phyloP scores from a whole-genome alignment of 2,113 vertebrate genomes.

The Mystacornis crossleyi region DNA sequence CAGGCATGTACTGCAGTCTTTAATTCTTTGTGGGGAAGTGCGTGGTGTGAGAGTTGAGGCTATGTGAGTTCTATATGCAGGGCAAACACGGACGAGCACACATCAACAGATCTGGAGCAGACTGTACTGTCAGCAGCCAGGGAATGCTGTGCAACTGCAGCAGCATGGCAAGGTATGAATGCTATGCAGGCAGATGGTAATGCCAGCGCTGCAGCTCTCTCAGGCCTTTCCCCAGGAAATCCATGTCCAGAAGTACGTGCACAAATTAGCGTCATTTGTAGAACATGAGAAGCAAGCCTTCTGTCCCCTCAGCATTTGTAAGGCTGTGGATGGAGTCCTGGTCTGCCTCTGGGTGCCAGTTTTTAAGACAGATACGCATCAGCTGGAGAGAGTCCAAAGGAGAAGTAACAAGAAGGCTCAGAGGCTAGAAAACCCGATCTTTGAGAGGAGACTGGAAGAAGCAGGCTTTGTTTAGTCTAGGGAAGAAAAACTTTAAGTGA shows the following conservation, averaged over 20 bases:
- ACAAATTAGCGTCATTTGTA: not conserved
- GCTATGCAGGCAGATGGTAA: not conserved
- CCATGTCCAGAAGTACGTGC: not conserved
- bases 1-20: not conserved
- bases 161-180: not conserved
- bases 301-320: not conserved
- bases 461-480: slow-evolving; percentile 12
- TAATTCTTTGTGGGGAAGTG: not conserved
- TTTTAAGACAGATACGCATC: not conserved
- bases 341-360: not conserved
- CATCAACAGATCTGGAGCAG: not conserved
- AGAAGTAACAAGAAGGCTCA: not conserved
- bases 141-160: not conserved
- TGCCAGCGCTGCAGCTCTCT: not conserved
- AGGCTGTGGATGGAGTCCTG: not conserved
- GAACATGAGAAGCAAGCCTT: not conserved
- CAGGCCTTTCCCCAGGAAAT: not conserved
- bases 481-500: not conserved
- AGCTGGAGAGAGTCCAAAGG: slow-evolving; percentile 5
- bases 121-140: not conserved
- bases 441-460: not conserved
- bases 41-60: not conserved
- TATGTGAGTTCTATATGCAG: not conserved
- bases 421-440: not conserved
- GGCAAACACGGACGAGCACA: not conserved